These are phyloP conservation scores for Gasteruption jaculator DNA, from an alignment of 2,888 invertebrate genomes.

Conservation along the genomic window DNA sequence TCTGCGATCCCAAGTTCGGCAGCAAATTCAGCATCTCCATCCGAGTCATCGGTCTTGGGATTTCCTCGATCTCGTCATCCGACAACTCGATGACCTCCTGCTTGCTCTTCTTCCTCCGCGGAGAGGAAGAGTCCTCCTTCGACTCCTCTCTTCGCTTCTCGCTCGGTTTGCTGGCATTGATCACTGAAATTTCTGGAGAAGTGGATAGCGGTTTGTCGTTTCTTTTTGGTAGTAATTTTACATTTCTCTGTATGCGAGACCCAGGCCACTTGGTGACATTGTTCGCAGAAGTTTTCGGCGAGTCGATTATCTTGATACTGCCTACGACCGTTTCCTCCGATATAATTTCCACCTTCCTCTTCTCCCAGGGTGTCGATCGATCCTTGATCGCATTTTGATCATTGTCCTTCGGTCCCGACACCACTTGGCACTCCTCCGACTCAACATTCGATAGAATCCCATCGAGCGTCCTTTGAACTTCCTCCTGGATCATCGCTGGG, in stretches of 20 bases:
- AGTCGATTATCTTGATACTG: constrained; percentile 36
- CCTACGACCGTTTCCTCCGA: constrained; percentile 41
- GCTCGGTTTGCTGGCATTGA: constrained; percentile 10
- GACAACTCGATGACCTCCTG: constrained; percentile 45
- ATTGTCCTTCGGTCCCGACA: too few species aligned
- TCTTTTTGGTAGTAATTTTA: constrained; percentile 44
- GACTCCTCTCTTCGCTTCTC: too few species aligned
- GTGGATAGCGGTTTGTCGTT: constrained; percentile 27
- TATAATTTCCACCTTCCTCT: constrained; percentile 34
- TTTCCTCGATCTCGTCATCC: constrained; percentile 46
- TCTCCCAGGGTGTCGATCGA: constrained; percentile 12
- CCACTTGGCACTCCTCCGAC: constrained; percentile 11
- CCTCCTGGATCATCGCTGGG: not conserved
- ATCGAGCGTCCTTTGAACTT: not conserved
- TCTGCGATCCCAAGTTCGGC: constrained; percentile 37
- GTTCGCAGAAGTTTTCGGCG: constrained; percentile 8
- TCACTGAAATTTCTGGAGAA: constrained; percentile 20
- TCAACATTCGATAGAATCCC: not conserved
- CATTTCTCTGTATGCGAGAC: constrained; percentile 43
- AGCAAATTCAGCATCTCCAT: constrained; percentile 44
- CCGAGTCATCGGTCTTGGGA: constrained; percentile 36
- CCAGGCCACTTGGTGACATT: constrained; percentile 35
- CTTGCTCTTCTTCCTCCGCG: constrained; percentile 27
- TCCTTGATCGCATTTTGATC: not conserved
- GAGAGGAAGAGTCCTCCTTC: too few species aligned